Evolutionary conservation across 2,888 invertebrate genomes (phyloP).

Genomic region (Xanthorhoe spadicearia): DNA sequence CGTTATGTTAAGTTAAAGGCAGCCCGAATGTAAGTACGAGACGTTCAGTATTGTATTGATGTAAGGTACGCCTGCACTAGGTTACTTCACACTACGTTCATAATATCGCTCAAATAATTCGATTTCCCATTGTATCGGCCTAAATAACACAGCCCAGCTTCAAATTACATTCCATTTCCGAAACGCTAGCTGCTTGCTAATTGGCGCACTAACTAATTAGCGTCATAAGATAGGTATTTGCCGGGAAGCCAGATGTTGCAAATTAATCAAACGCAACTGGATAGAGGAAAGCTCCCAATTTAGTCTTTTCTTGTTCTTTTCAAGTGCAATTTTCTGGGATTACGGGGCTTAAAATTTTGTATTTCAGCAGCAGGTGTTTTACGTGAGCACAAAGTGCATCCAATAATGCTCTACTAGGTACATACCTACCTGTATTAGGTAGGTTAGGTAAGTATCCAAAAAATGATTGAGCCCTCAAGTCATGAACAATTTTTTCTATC

Average conservation of each 20-base stretch:
- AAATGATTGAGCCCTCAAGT: too few relatives aligned
- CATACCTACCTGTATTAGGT: too few relatives aligned
- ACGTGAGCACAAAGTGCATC: too few relatives aligned
- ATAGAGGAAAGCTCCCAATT: constrained; percentile 9
- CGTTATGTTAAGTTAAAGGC: too few relatives aligned
- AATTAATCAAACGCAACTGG: constrained; percentile 22
- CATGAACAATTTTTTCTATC: too few relatives aligned
- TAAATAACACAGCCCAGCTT: neutral
- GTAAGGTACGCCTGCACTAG: too few relatives aligned
- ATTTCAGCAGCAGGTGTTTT: too few relatives aligned
- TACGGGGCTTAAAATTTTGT: neutral
- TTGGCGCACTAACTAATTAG: constrained; percentile 32
- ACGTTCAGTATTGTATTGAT: too few relatives aligned
- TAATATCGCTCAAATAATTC: neutral
- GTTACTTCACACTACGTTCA: too few relatives aligned
- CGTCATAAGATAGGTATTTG: constrained; percentile 23
- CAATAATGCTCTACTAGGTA: too few relatives aligned
- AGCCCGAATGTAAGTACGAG: too few relatives aligned
- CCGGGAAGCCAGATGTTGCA: constrained; percentile 26
- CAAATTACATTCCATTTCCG: constrained; percentile 21
- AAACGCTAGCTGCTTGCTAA: constrained; percentile 17
- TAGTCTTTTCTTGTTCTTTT: constrained; percentile 15
- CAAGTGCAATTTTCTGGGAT: neutral
- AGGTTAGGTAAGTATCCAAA: too few relatives aligned
- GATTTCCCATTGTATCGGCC: neutral